A percentile compares a stretch with the other conserved stretches of the same genome.
Conservation (phyloP, 2,113 vertebrate genomes). For the Ascaphus truei region DNA sequence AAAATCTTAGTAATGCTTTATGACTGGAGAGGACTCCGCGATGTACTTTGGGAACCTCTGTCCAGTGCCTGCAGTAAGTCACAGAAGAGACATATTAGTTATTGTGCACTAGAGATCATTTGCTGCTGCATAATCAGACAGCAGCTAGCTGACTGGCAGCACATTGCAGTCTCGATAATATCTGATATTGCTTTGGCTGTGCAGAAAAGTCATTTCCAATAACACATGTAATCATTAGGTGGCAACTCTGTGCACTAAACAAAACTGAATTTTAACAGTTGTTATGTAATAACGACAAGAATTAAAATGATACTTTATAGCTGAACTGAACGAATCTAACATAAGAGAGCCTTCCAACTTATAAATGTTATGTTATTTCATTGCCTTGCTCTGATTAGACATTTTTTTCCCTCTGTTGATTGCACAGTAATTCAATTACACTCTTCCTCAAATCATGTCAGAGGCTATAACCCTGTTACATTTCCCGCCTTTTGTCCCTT, state of each 20-base stretch:
- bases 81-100: too few relatives aligned
- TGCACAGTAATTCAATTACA: conserved; percentile 24
- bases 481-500: conserved; percentile 1
- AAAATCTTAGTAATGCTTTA: too few relatives aligned
- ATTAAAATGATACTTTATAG: not conserved
- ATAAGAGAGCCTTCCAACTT: not conserved
- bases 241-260: too few relatives aligned
- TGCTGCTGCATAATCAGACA: too few relatives aligned
- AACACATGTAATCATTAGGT: not conserved
- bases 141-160: too few relatives aligned
- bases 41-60: too few relatives aligned
- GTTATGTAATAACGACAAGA: not conserved
- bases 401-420: conserved; percentile 22
- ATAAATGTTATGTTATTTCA: not conserved
- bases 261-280: too few relatives aligned
- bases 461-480: conserved; percentile 3
- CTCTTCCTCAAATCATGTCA: conserved; percentile 15
- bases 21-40: too few relatives aligned
- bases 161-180: too few relatives aligned
- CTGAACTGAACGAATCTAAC: not conserved
- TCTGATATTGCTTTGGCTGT: too few relatives aligned
- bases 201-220: not conserved
- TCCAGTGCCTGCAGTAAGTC: too few relatives aligned
- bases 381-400: conserved; percentile 8
- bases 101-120: too few relatives aligned